These are phyloP conservation scores for Acipenser oxyrinchus DNA, from an alignment of 2,797 vertebrate genomes.

Conservation along the genomic window DNA sequence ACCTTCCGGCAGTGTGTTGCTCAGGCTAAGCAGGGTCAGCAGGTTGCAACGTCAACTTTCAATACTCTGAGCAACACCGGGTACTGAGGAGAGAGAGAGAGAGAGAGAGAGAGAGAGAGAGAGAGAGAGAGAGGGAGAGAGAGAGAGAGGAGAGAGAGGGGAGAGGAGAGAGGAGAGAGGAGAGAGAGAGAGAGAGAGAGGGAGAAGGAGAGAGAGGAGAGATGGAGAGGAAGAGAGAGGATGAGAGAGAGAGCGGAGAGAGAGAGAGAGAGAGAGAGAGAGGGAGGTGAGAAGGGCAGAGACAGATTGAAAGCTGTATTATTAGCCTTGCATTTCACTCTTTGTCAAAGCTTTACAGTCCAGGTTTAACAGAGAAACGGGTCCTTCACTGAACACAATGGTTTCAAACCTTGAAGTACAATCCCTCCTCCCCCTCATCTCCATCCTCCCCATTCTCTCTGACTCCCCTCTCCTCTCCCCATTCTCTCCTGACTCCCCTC, in stretches of 20 bases:
- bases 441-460: too few relatives aligned
- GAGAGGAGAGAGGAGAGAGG: neutral
- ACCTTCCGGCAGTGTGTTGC: slow-evolving; percentile 43
- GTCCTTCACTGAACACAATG: too few relatives aligned
- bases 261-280: neutral
- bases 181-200: neutral
- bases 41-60: slow-evolving; percentile 51
- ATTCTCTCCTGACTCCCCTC: slow-evolving; percentile 21
- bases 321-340: too few relatives aligned
- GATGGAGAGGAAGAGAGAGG: slow-evolving; percentile 16
- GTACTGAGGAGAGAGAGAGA: too few relatives aligned
- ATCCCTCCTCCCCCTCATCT: too few relatives aligned
- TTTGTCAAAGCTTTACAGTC: too few relatives aligned
- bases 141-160: neutral
- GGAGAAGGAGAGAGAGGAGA: neutral
- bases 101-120: too few relatives aligned
- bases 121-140: neutral
- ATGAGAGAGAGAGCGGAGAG: slow-evolving; percentile 11
- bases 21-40: slow-evolving; percentile 40
- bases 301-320: slow-evolving; percentile 21
- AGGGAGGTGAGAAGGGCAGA: slow-evolving; percentile 14
- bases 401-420: neutral
- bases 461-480: neutral
- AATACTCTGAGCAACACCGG: slow-evolving; percentile 52
- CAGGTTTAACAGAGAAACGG: too few relatives aligned